Evolutionary conservation across 2,113 vertebrate genomes (phyloP).

Genomic region (Poeciliopsis turrubarensis): DNA sequence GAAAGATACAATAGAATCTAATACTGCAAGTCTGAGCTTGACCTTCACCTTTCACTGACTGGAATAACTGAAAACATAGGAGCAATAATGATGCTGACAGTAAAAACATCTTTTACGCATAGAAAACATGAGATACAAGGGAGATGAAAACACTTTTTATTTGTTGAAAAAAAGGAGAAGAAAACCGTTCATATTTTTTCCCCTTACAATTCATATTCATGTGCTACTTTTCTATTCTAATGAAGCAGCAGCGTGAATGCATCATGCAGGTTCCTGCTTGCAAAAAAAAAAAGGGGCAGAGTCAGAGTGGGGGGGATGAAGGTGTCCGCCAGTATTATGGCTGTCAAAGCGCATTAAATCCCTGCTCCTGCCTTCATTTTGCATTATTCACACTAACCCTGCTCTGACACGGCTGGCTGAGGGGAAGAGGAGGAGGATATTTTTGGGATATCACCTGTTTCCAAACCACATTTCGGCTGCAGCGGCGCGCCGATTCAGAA

Average conservation of each 20-base stretch:
- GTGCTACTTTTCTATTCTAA: conserved; percentile 5
- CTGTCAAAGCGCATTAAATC: conserved; percentile 30
- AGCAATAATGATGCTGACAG: background rate
- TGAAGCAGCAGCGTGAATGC: conserved; percentile 25
- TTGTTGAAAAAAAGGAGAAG: background rate
- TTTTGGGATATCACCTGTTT: conserved; percentile 48
- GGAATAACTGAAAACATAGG: background rate
- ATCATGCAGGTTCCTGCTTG: conserved; percentile 6
- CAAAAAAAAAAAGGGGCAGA: background rate
- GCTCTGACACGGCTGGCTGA: conserved; percentile 7
- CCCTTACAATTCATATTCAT: background rate
- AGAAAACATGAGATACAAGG: background rate
- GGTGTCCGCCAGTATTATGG: conserved; percentile 26
- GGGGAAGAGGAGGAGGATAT: background rate
- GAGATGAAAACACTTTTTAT: background rate
- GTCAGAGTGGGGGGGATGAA: background rate
- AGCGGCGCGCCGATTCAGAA: conserved; percentile 4
- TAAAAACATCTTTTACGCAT: background rate
- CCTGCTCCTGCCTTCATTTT: background rate
- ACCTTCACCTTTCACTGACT: conserved; percentile 8
- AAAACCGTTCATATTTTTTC: background rate
- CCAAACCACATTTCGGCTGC: conserved; percentile 9
- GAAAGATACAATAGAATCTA: background rate
- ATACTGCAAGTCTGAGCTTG: conserved; percentile 5
- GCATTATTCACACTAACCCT: conserved; percentile 24